A percentile compares a stretch with the other conserved stretches of the same genome.
Evolutionary conservation across 2,113 vertebrate genomes (phyloP).

Genomic region (Platysteira castanea): DNA sequence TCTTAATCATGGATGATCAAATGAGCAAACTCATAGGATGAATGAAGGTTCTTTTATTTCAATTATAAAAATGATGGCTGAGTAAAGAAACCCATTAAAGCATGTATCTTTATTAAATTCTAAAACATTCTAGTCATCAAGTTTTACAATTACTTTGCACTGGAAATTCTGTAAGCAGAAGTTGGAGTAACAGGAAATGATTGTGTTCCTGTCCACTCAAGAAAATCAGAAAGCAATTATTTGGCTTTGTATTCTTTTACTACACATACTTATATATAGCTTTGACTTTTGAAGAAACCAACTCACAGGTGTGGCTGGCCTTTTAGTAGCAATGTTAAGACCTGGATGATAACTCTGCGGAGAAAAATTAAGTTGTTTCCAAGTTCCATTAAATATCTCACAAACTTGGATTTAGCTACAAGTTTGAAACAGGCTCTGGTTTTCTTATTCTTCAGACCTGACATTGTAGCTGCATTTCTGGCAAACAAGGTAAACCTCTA

Average conservation of each 20-base stretch:
- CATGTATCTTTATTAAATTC: slow-evolving; percentile 34
- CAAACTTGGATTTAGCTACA: not conserved
- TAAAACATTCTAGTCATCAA: slow-evolving; percentile 21
- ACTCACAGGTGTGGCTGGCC: not conserved
- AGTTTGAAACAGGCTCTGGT: not conserved
- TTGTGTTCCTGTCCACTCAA: not conserved
- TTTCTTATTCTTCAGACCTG: not conserved
- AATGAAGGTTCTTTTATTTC: slow-evolving; percentile 8
- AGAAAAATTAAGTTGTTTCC: not conserved
- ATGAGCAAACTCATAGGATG: slow-evolving; percentile 22
- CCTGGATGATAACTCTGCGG: not conserved
- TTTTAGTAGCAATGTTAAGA: not conserved
- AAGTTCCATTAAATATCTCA: not conserved
- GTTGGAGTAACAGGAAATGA: slow-evolving; percentile 10
- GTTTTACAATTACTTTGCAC: slow-evolving; percentile 1
- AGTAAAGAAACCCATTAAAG: slow-evolving; percentile 21
- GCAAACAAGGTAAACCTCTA: not conserved
- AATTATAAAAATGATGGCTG: slow-evolving; percentile 16
- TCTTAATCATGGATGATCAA: slow-evolving; percentile 11
- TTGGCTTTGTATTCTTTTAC: not conserved
- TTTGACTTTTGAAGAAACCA: not conserved
- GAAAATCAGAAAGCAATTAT: not conserved
- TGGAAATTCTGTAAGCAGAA: slow-evolving; percentile 6
- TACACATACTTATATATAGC: not conserved
- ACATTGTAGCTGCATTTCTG: not conserved